A percentile compares a stretch with the other conserved stretches of the same genome.
These are phyloP conservation scores for Brevipalpus yothersi DNA, from an alignment of 1,140 invertebrate species.

Conservation along the genomic window DNA sequence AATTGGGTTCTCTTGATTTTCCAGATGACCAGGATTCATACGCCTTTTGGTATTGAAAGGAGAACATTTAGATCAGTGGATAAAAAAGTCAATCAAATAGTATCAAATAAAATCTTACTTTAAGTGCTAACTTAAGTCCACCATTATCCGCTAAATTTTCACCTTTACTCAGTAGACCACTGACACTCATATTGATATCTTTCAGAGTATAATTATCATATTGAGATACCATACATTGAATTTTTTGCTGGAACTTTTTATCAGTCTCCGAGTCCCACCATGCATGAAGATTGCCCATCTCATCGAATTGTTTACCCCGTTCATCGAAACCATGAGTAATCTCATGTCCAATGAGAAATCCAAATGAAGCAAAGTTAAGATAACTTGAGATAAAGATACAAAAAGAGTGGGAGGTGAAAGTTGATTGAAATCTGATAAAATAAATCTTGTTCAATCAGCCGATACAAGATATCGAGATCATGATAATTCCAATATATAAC, in stretches of 20 bases:
- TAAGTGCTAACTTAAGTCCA: slow-evolving; percentile 30
- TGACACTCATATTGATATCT: background rate
- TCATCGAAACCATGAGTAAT: slow-evolving; percentile 27
- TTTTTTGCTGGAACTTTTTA: slow-evolving; percentile 39
- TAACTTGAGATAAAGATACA: slow-evolving; percentile 21
- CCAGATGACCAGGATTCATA: background rate
- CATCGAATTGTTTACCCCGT: slow-evolving; percentile 53
- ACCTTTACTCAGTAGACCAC: slow-evolving; percentile 15
- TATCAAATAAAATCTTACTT: background rate
- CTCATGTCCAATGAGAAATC: slow-evolving; percentile 67
- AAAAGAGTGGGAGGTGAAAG: background rate
- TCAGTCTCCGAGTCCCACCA: slow-evolving; percentile 64
- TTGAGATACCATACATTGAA: slow-evolving; percentile 63
- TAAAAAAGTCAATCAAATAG: background rate
- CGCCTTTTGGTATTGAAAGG: background rate
- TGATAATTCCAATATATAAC: too few relatives aligned
- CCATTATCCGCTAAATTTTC: slow-evolving; percentile 35
- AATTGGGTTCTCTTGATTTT: background rate
- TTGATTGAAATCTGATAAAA: slow-evolving; percentile 60
- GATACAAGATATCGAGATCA: too few relatives aligned
- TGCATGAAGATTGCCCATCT: slow-evolving; percentile 52
- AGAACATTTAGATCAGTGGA: background rate
- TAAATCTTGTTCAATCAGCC: slow-evolving; percentile 10
- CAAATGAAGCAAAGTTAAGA: slow-evolving; percentile 74
- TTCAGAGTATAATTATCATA: slow-evolving; percentile 25